Conservation (phyloP, 1,140 invertebrate genomes). For the Saccostrea echinata region DNA sequence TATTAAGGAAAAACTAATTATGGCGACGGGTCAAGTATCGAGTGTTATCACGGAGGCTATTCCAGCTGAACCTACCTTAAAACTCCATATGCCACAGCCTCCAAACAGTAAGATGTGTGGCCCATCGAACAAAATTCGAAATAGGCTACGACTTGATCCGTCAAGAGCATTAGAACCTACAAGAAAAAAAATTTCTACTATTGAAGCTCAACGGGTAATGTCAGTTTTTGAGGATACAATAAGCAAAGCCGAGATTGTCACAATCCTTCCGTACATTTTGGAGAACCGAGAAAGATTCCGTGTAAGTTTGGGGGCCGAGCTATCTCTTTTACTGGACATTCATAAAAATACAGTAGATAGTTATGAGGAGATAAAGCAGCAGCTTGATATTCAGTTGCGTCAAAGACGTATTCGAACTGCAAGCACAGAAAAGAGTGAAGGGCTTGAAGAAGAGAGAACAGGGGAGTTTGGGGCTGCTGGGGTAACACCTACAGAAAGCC, state of each 20-base stretch:
- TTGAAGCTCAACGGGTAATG: slow-evolving; percentile 79
- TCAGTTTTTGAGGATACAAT: slow-evolving; percentile 78
- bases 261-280: slow-evolving; percentile 74
- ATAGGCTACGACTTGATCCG: slow-evolving; percentile 73
- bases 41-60: slow-evolving; percentile 62
- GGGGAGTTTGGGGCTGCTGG: slow-evolving; percentile 11
- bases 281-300: slow-evolving; percentile 74
- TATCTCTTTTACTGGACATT: slow-evolving; percentile 70
- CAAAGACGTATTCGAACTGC: slow-evolving; percentile 50
- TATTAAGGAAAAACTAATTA: slow-evolving; percentile 41
- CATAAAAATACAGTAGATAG: slow-evolving; percentile 71
- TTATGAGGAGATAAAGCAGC: slow-evolving; percentile 72
- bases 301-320: slow-evolving; percentile 71
- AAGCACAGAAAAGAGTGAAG: slow-evolving; percentile 53
- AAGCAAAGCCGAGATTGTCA: slow-evolving; percentile 73
- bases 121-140: slow-evolving; percentile 58
- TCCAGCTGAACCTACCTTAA: slow-evolving; percentile 66
- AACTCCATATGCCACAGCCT: slow-evolving; percentile 57
- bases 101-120: slow-evolving; percentile 44
- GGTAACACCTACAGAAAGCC: slow-evolving; percentile 33
- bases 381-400: slow-evolving; percentile 66
- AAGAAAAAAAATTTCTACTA: slow-evolving; percentile 77
- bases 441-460: slow-evolving; percentile 39
- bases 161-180: slow-evolving; percentile 77
- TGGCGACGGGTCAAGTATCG: slow-evolving; percentile 60